Conservation (phyloP, 2,113 vertebrate genomes). For the Australoheros scitulus region DNA sequence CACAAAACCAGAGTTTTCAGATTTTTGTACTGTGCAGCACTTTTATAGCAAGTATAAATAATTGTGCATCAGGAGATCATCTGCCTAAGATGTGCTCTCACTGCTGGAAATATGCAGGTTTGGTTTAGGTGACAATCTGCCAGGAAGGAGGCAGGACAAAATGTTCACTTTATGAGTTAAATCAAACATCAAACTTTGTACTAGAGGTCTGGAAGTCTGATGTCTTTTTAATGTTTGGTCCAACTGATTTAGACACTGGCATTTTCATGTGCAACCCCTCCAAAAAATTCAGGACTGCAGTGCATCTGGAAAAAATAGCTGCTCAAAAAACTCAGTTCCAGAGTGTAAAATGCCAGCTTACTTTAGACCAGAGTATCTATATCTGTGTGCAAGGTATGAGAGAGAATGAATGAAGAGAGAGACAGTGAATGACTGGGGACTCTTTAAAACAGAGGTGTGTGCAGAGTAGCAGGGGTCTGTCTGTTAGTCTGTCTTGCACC, state of each 20-base stretch:
- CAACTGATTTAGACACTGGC: not conserved
- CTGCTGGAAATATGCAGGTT: not conserved
- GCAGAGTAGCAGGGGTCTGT: conserved; percentile 49
- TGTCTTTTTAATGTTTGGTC: not conserved
- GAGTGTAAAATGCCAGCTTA: not conserved
- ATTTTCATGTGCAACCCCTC: not conserved
- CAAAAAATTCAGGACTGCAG: not conserved
- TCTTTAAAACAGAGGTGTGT: conserved; percentile 52
- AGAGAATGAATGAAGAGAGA: conserved; percentile 13
- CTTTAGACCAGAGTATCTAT: not conserved
- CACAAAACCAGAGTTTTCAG: not conserved
- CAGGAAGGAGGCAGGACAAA: not conserved
- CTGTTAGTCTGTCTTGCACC: conserved; percentile 54
- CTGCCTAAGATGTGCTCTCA: no score
- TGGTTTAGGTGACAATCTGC: not conserved
- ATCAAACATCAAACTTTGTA: not conserved
- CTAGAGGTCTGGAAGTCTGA: not conserved
- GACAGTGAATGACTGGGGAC: not conserved
- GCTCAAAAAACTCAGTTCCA: no score
- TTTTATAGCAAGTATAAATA: not conserved
- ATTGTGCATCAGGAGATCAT: not conserved
- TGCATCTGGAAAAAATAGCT: no score
- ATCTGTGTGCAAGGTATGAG: conserved; percentile 11
- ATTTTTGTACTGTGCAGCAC: not conserved
- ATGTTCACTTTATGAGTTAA: not conserved